A percentile compares a stretch with the other conserved stretches of the same genome.
phyloP scores from a whole-genome alignment of 1,140 invertebrate genomes.

The Micrasema longulum region DNA sequence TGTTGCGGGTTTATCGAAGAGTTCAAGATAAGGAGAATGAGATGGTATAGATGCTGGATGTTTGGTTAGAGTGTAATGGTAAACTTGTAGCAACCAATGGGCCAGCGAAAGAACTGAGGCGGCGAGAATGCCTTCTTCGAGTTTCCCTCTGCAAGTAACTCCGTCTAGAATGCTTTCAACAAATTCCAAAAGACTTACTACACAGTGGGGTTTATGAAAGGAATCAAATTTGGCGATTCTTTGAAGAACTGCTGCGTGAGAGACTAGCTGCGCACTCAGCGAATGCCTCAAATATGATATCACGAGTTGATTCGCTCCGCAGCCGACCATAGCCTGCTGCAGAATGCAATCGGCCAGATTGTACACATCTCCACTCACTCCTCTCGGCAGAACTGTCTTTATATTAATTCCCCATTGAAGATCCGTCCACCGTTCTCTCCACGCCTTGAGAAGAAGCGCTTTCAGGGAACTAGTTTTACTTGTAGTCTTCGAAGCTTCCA shows the following conservation, averaged over 20 bases:
- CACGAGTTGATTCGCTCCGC: conserved; percentile 89
- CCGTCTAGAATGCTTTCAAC: conserved; percentile 82
- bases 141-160: conserved; percentile 78
- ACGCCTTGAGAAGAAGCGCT: conserved; percentile 86
- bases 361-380: conserved; percentile 91
- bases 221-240: conserved; percentile 91
- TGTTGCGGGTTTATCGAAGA: conserved; percentile 77
- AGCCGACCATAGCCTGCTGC: conserved; percentile 91
- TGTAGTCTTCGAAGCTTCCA: conserved; percentile 80
- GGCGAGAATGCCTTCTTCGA: conserved; percentile 83
- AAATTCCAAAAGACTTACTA: conserved; percentile 87
- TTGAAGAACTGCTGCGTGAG: conserved; percentile 88
- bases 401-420: conserved; percentile 96
- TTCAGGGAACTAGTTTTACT: conserved; percentile 89
- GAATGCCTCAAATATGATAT: conserved; percentile 94
- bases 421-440: conserved; percentile 94
- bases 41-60: conserved; percentile 61
- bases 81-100: conserved; percentile 86
- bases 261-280: conserved; percentile 88
- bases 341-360: conserved; percentile 93
- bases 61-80: conserved; percentile 72
- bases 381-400: conserved; percentile 87
- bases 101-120: conserved; percentile 81
- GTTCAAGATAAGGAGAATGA: conserved; percentile 69
- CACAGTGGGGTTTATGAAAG: conserved; percentile 89